Conservation (phyloP, 2,888 invertebrate genomes). For the Eilema depressum region DNA sequence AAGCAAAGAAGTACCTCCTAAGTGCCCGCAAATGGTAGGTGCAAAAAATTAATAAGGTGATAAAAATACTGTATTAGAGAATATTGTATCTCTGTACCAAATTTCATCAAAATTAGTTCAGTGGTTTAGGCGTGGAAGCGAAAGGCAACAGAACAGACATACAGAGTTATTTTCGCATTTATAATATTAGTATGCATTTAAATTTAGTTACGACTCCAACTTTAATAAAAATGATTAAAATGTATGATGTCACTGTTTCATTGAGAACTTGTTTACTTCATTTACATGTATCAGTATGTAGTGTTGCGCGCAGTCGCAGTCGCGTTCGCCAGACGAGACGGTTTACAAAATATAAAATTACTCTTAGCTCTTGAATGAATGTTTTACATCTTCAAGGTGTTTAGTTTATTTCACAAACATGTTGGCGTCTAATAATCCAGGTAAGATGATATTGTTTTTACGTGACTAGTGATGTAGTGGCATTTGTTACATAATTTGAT, state of each 20-base stretch:
- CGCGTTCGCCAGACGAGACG: not conserved
- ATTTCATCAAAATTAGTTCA: not conserved
- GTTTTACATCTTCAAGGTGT: not conserved
- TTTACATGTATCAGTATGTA: too few relatives aligned
- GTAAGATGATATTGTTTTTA: not conserved
- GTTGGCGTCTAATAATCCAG: conserved; percentile 9
- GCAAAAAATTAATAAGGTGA: too few relatives aligned
- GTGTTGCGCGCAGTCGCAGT: not conserved
- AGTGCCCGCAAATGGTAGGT: too few relatives aligned
- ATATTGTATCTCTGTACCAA: conserved; percentile 94
- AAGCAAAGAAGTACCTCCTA: too few relatives aligned
- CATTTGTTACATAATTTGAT: not conserved
- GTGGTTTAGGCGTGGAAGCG: not conserved
- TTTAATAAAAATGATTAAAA: not conserved
- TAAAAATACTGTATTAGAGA: too few relatives aligned
- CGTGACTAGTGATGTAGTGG: not conserved
- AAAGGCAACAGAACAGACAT: not conserved
- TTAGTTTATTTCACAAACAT: not conserved
- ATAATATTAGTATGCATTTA: not conserved
- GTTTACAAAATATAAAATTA: not conserved
- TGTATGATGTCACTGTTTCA: not conserved
- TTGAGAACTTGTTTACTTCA: not conserved
- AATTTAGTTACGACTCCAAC: not conserved
- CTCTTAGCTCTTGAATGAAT: not conserved
- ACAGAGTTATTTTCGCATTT: conserved; percentile 1